Evolutionary conservation across 2,888 invertebrate species (phyloP).

Genomic region (Drosophila meridionalis): DNA sequence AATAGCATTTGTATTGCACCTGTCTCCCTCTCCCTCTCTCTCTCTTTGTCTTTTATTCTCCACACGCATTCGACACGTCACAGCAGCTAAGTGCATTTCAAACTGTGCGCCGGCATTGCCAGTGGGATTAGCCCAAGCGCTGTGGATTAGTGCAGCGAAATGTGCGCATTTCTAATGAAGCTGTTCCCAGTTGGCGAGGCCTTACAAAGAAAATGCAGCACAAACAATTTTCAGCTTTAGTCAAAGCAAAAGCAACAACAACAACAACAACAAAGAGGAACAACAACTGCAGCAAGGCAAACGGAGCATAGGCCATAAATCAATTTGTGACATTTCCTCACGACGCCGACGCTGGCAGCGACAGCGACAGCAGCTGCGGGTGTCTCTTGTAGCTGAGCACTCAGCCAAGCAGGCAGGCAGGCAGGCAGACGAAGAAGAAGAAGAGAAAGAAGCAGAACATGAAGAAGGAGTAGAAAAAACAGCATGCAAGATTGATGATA

Average conservation of each 20-base stretch:
- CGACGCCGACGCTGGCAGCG: slow-evolving; percentile 45
- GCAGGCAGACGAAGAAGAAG: neutral
- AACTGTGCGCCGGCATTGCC: slow-evolving; percentile 48
- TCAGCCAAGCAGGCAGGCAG: slow-evolving; percentile 8
- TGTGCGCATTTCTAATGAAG: slow-evolving; percentile 76
- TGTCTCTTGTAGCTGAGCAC: slow-evolving; percentile 1
- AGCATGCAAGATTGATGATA: slow-evolving; percentile 70
- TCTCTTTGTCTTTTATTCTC: slow-evolving; percentile 7
- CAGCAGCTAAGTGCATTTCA: slow-evolving; percentile 36
- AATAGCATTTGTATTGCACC: slow-evolving; percentile 24
- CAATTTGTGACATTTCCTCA: slow-evolving; percentile 81
- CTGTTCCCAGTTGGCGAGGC: slow-evolving; percentile 51
- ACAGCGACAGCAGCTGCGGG: slow-evolving; percentile 41
- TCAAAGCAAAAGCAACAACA: slow-evolving; percentile 20
- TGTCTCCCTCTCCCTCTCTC: slow-evolving; percentile 52
- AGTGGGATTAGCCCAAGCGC: slow-evolving; percentile 57
- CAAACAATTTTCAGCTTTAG: slow-evolving; percentile 45
- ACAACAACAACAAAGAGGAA: slow-evolving; percentile 9
- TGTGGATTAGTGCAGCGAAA: slow-evolving; percentile 55
- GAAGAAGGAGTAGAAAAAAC: slow-evolving; percentile 24
- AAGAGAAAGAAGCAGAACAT: slow-evolving; percentile 21
- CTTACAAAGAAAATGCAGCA: slow-evolving; percentile 59
- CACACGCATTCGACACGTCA: slow-evolving; percentile 33
- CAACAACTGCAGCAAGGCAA: slow-evolving; percentile 34
- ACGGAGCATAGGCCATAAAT: slow-evolving; percentile 66